A percentile compares a stretch with the other conserved stretches of the same genome.
These are phyloP conservation scores for Ormyrus nitidulus DNA, from an alignment of 2,888 invertebrate species.

Conservation along the genomic window DNA sequence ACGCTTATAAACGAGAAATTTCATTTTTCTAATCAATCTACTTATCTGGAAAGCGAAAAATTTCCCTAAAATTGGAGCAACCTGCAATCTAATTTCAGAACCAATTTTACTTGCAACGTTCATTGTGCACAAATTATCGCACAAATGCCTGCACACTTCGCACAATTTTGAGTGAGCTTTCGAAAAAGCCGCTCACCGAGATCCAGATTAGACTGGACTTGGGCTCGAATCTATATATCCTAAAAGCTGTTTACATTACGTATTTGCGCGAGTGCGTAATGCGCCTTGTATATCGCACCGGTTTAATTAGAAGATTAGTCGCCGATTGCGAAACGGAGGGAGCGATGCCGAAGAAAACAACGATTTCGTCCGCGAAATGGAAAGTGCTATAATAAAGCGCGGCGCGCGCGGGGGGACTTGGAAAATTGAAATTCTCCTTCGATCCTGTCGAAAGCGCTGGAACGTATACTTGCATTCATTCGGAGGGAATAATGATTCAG, in stretches of 20 bases:
- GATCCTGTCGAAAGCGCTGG: background rate
- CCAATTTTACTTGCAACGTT: too few species aligned
- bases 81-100: too few species aligned
- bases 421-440: slow-evolving; percentile 31
- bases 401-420: slow-evolving; percentile 23
- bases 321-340: slow-evolving; percentile 18
- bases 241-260: background rate
- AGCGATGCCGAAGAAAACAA: background rate
- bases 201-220: too few species aligned
- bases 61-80: too few species aligned
- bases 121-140: too few species aligned
- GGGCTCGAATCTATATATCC: too few species aligned
- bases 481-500: background rate
- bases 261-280: background rate
- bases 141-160: too few species aligned
- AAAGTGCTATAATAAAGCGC: slow-evolving; percentile 23
- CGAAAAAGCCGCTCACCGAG: too few species aligned
- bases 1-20: too few species aligned
- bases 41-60: too few species aligned
- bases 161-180: too few species aligned
- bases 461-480: background rate
- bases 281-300: slow-evolving; percentile 16
- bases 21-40: too few species aligned
- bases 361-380: slow-evolving; percentile 20
- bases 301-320: slow-evolving; percentile 42